These are phyloP conservation scores for Platycnemis pennipes DNA, from an alignment of 2,888 invertebrate genomes.

Conservation along the genomic window DNA sequence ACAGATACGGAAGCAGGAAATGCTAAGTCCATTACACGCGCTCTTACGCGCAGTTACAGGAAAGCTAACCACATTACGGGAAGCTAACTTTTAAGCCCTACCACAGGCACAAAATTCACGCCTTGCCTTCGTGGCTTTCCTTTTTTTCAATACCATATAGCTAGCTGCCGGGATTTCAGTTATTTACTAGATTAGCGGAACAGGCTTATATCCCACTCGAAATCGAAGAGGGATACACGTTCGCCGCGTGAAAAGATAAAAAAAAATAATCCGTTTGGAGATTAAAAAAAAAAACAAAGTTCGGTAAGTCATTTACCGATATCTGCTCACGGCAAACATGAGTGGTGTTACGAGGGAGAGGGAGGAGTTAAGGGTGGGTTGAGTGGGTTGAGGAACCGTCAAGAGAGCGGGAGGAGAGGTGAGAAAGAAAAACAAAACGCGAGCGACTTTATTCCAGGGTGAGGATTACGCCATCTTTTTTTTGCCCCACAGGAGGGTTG, in stretches of 20 bases:
- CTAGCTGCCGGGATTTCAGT: not conserved
- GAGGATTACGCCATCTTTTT: constrained; percentile 44
- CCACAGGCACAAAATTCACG: not conserved
- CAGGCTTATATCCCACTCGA: not conserved
- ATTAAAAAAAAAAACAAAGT: not conserved
- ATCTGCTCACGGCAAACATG: not conserved
- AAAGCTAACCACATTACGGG: not conserved
- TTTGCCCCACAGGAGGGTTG: not conserved
- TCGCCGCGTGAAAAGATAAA: not conserved
- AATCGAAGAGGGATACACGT: not conserved
- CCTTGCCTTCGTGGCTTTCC: not conserved
- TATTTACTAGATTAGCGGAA: not conserved
- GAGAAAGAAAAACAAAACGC: not conserved
- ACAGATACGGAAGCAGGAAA: too few species aligned
- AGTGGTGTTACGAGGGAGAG: not conserved
- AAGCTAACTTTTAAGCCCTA: not conserved
- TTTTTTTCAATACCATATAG: too few species aligned
- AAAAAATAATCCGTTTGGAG: not conserved
- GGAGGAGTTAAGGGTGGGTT: not conserved
- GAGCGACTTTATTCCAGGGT: not conserved
- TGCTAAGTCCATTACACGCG: too few species aligned
- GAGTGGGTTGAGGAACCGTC: not conserved
- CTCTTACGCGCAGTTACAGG: too few species aligned
- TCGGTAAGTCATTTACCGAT: constrained; percentile 1
- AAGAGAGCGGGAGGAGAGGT: not conserved